Evolutionary conservation across 2,797 vertebrate genomes (phyloP), one percentile per base, ranked within the genome.

Genomic region (Cryptoblepharus egeriae): DNA sequence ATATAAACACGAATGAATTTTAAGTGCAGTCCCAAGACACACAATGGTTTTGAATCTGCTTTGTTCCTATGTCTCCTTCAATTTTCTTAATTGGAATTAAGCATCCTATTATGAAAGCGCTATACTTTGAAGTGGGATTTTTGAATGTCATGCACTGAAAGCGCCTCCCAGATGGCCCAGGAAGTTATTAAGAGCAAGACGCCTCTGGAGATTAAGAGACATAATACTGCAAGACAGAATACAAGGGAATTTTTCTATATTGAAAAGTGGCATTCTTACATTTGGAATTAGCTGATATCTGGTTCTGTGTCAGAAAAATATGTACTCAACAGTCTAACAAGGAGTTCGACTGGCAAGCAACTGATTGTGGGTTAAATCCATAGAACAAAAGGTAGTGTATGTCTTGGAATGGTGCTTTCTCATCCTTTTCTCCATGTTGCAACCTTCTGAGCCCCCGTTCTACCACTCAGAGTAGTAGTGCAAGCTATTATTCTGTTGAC

Each of bases 51-150:
- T 81, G 22, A 83, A 74, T 89, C 5, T 89, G 63, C 49, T 89
- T 91, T 90, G 30, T 42, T 86, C 68, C 42, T 39, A 20, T 72
- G 65, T 52, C 67, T 86, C 74, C 90, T 91, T 91, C 42, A 81
- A 67, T 90, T 92, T 83, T 85, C 70, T 83, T 93, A 87, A 91
- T 85, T 90, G 80, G 67, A 93, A 91, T 85, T 86, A 86, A 91
- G 16, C 68, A 71, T 80, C 45, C 18, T 80, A 55, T 90, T 91
- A 86, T 84, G 83, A 89, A 80, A 88, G 73, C 22, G 90, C 70
- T 92, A 90, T 87, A 87, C 82, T 92, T 88, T 92, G 84, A 93
- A 92, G 87, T 83, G 57, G 55, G 20, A 80, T 84, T 90, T 88
- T 88, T 89, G 75, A 89, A 90, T 91, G 81, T 91, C 88, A 87